Evolutionary conservation across 2,113 vertebrate species (phyloP).

Genomic region (Rafetus swinhoei): DNA sequence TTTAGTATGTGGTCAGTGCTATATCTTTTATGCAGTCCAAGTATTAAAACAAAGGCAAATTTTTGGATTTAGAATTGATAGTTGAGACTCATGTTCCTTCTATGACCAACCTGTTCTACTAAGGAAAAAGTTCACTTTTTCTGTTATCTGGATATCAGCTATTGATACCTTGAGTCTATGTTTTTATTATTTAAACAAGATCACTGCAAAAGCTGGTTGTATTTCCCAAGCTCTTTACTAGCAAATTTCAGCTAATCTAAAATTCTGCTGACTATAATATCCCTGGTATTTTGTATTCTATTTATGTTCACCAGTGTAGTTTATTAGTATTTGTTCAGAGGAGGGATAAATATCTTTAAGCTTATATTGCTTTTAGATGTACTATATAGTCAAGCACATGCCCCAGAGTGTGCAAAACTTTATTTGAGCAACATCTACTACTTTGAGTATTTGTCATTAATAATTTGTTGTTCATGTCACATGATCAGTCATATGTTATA

Average conservation of each 20-base stretch:
- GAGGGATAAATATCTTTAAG: not conserved
- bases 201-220: not conserved
- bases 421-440: not conserved
- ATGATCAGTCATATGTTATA: not conserved
- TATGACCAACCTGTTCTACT: not conserved
- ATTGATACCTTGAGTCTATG: not conserved
- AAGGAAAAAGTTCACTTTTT: not conserved
- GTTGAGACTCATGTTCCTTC: not conserved
- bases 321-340: not conserved
- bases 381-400: not conserved
- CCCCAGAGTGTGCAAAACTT: not conserved
- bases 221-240: not conserved
- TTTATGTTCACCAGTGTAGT: not conserved
- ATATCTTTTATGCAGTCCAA: not conserved
- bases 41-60: not conserved
- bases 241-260: not conserved
- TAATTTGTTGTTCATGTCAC: not conserved
- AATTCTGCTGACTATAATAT: not conserved
- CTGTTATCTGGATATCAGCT: not conserved
- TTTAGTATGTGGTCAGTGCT: not conserved
- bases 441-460: not conserved
- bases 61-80: not conserved
- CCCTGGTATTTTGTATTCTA: not conserved
- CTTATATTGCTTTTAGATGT: not conserved
- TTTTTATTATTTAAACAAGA: constrained; percentile 35